Base-by-base conservation (phyloP, 2,113 vertebrate genomes). In the Chamaea fasciata region DNA sequence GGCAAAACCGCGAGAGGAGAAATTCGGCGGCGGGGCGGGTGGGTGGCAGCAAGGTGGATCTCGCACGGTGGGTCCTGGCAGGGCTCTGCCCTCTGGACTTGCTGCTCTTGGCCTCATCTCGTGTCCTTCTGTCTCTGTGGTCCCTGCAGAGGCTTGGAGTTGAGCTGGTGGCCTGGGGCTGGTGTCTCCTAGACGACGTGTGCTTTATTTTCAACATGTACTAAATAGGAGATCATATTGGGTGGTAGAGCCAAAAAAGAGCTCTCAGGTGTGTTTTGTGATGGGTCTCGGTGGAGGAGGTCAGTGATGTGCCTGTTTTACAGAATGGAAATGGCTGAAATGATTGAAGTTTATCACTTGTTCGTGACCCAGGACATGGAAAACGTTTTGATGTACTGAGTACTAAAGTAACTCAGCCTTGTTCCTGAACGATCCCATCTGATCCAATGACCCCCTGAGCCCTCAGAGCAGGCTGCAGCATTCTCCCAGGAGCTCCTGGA, bases 401-500 rank as follows among this genome's bases (percentile, higher is more conserved):
- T 6, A 10, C 31, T 31, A 21, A 18, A 46, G 10, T 41, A 8
- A 49, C 9, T 16, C 15, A 62, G 22, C 22, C 10, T 3, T 3
- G 57, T 68, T 57, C 23, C 11, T 62, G 27, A 10, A 6, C 23
- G 8, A 2, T 16, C 13, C 8, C 7, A 13, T 8, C 15, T 2
- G 24, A 33, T 4, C 4, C 1, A 0, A 0, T 11, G 16, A 39
- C 16, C 23, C 16, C 11, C 3, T 35, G 28, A 27, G 27, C 19
- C 18, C 42, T 17, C 12, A 13, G 65, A 60, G 28, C 2, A 13
- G 35, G 22, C 15, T 18, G 24, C 27, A 41, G 15, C 46, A 0
- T 13, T 11, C 27, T 31, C 53, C 31, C 12, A 30, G 33, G 16
- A 21, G 21, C 26, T 11, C 4, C 12, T 4, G 4, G 42, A 18